Base-by-base conservation (phyloP, 2,888 invertebrate genomes). In the Dysmachus trigonus region DNA sequence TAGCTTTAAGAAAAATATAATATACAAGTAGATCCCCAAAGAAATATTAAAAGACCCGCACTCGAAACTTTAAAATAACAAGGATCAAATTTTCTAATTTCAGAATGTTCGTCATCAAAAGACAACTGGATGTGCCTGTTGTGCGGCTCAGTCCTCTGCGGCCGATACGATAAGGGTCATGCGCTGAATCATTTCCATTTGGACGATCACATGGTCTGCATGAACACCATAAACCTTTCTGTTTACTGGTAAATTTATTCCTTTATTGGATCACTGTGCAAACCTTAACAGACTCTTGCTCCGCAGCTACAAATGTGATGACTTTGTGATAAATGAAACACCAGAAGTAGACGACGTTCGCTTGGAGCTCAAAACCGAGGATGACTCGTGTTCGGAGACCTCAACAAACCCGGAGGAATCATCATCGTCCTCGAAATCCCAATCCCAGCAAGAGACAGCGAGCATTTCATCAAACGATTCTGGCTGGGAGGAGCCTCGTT, bases 111-210 rank as follows among this genome's bases (percentile, higher is more conserved):
- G 76, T 93, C 94, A 47, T 92, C 92, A 86, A 94, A 95, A 88
- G 95, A 95, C 91, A 95, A 95, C 87, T 96, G 96, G 96, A 92
- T 97, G 88, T 97, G 97, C 90, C 92, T 96, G 88, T 93, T 94
- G 87, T 97, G 97, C 91, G 96, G 96, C 8, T 93, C 93, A 79
- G 93, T 96, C 87, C 94, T 95, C 89, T 97, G 97, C 92, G 96
- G 96, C 86, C 94, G 96, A 84, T 96, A 96, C 90, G 94, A 95
- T 86, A 95, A 94, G 88, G 96, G 95, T 8, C 96, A 97, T 92
- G 96, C 96, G 30, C 94, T 95, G 88, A 92, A 93, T 88, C 97
- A 97, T 92, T 95, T 94, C 87, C 93, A 93, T 88, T 93, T 94
- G 89, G 90, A 92, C 87, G 93, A 94, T 88, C 97, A 97, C 90